These are phyloP conservation scores for Brienomyrus brachyistius DNA, from an alignment of 2,113 vertebrate species.

Conservation along the genomic window DNA sequence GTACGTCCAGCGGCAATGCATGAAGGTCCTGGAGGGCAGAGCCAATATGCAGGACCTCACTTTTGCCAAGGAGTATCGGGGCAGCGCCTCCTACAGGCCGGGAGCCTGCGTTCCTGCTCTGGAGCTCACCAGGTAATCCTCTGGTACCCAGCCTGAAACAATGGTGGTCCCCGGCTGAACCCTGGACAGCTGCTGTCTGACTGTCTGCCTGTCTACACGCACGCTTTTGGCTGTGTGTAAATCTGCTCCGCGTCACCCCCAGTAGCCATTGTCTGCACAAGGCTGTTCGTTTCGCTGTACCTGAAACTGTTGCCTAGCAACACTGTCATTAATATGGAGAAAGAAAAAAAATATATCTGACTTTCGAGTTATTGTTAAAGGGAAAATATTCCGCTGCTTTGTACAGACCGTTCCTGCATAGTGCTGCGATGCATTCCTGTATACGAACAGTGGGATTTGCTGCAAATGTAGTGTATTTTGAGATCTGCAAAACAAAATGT, in stretches of 20 bases:
- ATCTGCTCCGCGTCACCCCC: conserved; percentile 38
- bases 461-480: not conserved
- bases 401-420: not conserved
- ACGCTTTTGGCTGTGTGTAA: conserved; percentile 18
- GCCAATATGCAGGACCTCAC: conserved; percentile 95
- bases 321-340: conserved; percentile 31
- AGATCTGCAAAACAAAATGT: not conserved
- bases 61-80: conserved; percentile 95
- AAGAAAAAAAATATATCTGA: conserved; percentile 19
- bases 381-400: not conserved
- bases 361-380: conserved; percentile 26
- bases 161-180: not conserved
- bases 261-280: conserved; percentile 43
- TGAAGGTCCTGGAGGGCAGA: conserved; percentile 85
- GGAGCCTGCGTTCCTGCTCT: conserved; percentile 90
- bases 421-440: not conserved
- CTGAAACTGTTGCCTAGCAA: conserved; percentile 50
- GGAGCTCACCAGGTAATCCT: conserved; percentile 82
- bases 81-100: conserved; percentile 77
- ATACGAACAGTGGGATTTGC: not conserved
- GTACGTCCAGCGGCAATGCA: conserved; percentile 87
- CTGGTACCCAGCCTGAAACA: not conserved
- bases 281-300: conserved; percentile 31
- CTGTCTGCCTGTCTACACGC: not conserved
- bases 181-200: not conserved